Evolutionary conservation across 2,797 vertebrate species (phyloP), one percentile per base, ranked within the genome.

Genomic region (Orientallactaga sibirica): DNA sequence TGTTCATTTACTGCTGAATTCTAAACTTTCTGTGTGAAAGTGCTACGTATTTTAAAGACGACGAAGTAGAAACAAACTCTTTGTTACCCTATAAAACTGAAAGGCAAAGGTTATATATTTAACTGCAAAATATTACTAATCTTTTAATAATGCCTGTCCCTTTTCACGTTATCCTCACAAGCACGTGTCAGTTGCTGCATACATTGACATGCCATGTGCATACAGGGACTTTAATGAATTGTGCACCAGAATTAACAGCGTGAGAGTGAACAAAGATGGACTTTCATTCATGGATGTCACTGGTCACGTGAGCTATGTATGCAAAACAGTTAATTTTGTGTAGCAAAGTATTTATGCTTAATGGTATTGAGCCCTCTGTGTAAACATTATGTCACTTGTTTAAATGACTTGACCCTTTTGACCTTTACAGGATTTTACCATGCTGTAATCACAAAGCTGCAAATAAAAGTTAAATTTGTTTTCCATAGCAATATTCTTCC

Each of bases 11-110:
- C 12, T 58, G 16, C 27, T 20, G 24, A 80, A 64, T 78, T 81
- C 33, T 91, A 84, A 85, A 88, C 1, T 33, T 29, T 80, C 85
- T 91, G 19, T 12, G 61, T 90, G 62, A 87, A 88, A 71, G 11
- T 78, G 90, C 76, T 84, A 15, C 48, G 5, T 58, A 83, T 81
- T 80, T 82, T 64, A 83, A 91, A 77, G 33, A 24, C 86, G 87
- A 7, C 91, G 62, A 85, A 94, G 43, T 71, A 77, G 37, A 24
- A 92, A 37, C 24, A 96, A 96, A 94, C 16, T 29, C 12, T n/a
- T 88, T 82, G 52, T 86, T 96, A 93, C 95, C 86, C 78, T 93
- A 94, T 88, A 91, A 93, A 95, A 92, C 77, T 22, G 37, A 7
- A 81, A 75, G 29, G 29, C 16, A 64, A 82, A 92, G 11, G 14